These are phyloP conservation scores for Hippocampus kuda DNA, from an alignment of 2,797 vertebrate species.

Conservation along the genomic window DNA sequence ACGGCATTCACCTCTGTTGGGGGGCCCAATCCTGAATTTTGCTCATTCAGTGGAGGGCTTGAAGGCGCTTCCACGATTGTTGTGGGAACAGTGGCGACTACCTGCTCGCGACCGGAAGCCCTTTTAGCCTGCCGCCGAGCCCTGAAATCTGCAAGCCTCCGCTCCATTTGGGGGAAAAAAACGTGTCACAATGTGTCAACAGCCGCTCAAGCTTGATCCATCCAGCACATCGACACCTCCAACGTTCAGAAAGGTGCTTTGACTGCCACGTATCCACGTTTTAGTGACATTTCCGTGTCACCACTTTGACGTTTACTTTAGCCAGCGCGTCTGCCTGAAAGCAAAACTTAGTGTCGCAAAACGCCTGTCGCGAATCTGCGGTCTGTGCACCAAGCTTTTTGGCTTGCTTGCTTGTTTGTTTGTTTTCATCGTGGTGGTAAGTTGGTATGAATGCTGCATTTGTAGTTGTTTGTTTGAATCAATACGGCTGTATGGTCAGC, in stretches of 20 bases:
- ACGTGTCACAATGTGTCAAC: not conserved
- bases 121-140: constrained; percentile 52
- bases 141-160: constrained; percentile 66
- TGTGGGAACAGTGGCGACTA: not conserved
- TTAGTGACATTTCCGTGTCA: not conserved
- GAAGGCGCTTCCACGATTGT: not conserved
- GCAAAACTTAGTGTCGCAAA: constrained; percentile 25
- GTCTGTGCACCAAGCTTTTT: not conserved
- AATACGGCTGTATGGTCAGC: no score
- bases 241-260: not conserved
- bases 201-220: not conserved
- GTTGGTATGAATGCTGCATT: not conserved
- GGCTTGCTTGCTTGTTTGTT: not conserved
- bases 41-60: not conserved
- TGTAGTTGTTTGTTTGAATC: not conserved
- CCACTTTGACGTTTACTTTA: constrained; percentile 36
- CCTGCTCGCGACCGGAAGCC: not conserved
- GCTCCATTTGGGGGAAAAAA: constrained; percentile 54
- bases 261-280: not conserved
- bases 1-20: constrained; percentile 22
- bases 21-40: not conserved
- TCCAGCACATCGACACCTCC: not conserved
- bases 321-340: constrained; percentile 22
- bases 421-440: not conserved
- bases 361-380: not conserved